These are phyloP conservation scores for Chelon auratus DNA, from an alignment of 2,797 vertebrate species.

Conservation along the genomic window DNA sequence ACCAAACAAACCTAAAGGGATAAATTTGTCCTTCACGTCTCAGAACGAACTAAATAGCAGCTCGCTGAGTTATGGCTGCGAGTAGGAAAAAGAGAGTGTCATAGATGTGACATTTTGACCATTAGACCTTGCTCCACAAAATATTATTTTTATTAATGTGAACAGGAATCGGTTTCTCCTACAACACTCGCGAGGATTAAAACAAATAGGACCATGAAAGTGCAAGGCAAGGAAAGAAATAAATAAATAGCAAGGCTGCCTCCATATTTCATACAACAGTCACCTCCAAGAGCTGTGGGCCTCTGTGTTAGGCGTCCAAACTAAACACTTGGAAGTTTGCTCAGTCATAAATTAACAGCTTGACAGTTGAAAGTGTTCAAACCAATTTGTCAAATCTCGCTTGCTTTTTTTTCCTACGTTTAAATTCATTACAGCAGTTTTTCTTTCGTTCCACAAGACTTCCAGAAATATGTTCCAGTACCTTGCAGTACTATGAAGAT, in stretches of 20 bases:
- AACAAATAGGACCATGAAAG: constrained; percentile 85
- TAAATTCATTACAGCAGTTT: constrained; percentile 82
- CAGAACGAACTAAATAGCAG: constrained; percentile 64
- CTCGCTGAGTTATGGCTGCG: constrained; percentile 80
- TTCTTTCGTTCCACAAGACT: constrained; percentile 70
- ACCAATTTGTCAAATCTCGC: constrained; percentile 85
- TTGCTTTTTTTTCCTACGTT: constrained; percentile 67
- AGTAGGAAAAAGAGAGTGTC: constrained; percentile 71
- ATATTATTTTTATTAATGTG: constrained; percentile 89
- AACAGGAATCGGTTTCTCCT: constrained; percentile 85
- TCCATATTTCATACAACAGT: constrained; percentile 84
- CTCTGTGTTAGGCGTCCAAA: constrained; percentile 84
- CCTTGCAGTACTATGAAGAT: constrained; percentile 51
- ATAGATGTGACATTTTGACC: constrained; percentile 84
- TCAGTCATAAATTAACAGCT: constrained; percentile 85
- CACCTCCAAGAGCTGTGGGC: constrained; percentile 80
- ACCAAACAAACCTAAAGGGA: constrained; percentile 46
- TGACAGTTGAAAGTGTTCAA: constrained; percentile 87
- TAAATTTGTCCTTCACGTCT: constrained; percentile 54
- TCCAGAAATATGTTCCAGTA: constrained; percentile 67
- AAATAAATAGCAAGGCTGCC: constrained; percentile 78
- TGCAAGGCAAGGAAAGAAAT: constrained; percentile 80
- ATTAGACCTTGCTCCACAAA: constrained; percentile 83
- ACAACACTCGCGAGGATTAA: constrained; percentile 86
- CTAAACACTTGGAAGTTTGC: constrained; percentile 87